Conservation (phyloP, 92 coral and sea anemone genomes). For the Epizoanthus scotinus region DNA sequence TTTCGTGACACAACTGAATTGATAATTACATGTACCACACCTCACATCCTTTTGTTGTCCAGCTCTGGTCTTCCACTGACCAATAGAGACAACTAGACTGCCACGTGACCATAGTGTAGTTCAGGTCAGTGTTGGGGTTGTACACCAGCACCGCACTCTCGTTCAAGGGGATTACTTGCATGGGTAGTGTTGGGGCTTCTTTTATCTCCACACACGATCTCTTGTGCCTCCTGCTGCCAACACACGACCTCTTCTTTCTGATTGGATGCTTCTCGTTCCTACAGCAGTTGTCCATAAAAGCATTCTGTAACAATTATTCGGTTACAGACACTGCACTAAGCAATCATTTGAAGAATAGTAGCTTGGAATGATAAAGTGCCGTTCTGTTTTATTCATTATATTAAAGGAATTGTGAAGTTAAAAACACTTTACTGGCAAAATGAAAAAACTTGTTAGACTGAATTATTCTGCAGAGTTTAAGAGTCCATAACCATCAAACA, state of each 20-base stretch:
- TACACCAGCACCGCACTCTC: constrained; percentile 21
- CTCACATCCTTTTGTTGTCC: constrained; percentile 55
- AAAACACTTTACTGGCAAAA: no score
- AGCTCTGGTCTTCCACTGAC: constrained; percentile 41
- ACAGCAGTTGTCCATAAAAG: no score
- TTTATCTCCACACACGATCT: constrained; percentile 57
- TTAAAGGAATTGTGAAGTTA: no score
- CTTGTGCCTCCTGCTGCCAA: constrained; percentile 43
- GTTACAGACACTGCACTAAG: no score
- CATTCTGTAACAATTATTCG: no score
- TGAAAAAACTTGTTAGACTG: no score
- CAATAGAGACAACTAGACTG: constrained; percentile 55
- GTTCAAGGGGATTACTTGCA: constrained; percentile 16
- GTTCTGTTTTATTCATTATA: no score
- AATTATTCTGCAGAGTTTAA: no score
- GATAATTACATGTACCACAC: not conserved
- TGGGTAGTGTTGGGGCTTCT: constrained; percentile 45
- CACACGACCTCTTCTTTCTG: constrained; percentile 48
- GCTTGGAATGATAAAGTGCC: no score
- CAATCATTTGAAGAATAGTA: no score
- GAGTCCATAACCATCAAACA: no score
- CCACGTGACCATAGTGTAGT: constrained; percentile 46
- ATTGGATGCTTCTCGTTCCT: not conserved
- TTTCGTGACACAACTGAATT: not conserved
- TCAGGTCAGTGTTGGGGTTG: constrained; percentile 49